These are phyloP conservation scores for Anser cygnoides DNA, from an alignment of 2,113 vertebrate genomes.

Conservation along the genomic window DNA sequence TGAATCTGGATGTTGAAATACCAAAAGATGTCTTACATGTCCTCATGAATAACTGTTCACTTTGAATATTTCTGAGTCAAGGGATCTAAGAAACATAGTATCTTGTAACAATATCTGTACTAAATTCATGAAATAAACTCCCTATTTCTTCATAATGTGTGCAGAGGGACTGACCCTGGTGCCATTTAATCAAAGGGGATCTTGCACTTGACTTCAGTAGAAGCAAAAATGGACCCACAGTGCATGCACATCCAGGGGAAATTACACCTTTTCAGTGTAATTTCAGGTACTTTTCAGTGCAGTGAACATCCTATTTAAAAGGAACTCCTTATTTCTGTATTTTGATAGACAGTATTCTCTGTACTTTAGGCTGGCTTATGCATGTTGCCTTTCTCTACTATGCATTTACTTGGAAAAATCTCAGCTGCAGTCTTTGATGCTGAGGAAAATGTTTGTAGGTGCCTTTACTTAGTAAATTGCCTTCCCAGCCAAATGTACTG, in stretches of 20 bases:
- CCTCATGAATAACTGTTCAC: neutral
- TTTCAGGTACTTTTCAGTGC: neutral
- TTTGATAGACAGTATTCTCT: neutral
- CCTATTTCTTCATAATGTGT: neutral
- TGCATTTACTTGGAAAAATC: neutral
- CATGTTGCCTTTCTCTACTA: neutral
- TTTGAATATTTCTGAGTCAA: neutral
- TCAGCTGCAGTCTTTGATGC: neutral
- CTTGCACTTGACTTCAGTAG: neutral
- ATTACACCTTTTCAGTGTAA: neutral
- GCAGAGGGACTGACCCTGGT: neutral
- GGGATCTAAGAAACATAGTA: neutral
- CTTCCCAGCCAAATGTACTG: neutral
- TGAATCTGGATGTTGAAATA: neutral
- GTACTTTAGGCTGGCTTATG: neutral
- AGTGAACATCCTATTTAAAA: neutral
- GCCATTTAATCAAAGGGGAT: neutral
- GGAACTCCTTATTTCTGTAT: neutral
- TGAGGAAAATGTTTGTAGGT: neutral
- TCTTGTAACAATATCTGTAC: neutral
- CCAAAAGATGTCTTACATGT: neutral
- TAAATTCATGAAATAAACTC: neutral
- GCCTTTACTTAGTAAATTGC: neutral
- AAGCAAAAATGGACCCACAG: neutral
- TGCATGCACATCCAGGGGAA: neutral